Evolutionary conservation across 2,113 vertebrate genomes (phyloP).

Genomic region (Hemibagrus wyckioides): DNA sequence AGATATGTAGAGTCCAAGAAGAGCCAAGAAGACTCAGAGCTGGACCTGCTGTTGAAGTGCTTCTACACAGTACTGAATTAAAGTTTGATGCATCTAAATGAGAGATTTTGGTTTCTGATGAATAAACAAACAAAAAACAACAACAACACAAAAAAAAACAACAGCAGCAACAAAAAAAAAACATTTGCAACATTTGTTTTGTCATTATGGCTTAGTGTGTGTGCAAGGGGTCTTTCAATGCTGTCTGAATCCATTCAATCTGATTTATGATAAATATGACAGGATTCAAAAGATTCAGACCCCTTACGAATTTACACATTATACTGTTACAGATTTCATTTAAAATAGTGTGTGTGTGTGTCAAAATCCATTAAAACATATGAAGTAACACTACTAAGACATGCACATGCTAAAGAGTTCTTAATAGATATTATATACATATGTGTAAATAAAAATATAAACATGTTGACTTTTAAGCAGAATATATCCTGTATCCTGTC

Average conservation of each 20-base stretch:
- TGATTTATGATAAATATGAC: not conserved
- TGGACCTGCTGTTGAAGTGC: not conserved
- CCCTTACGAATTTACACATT: not conserved
- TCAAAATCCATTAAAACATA: not conserved
- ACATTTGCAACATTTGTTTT: no score
- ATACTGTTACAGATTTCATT: not conserved
- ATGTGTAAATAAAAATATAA: not conserved
- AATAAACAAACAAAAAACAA: no score
- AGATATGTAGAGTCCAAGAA: no score
- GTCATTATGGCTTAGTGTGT: constrained; percentile 49
- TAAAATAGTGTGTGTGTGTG: not conserved
- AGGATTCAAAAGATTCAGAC: not conserved
- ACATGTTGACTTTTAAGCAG: not conserved
- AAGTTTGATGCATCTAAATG: not conserved
- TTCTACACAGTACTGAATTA: not conserved
- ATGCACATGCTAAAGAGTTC: constrained; percentile 74
- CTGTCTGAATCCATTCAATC: not conserved
- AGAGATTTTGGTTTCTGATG: not conserved
- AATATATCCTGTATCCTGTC: not conserved
- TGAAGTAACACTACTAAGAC: constrained; percentile 67
- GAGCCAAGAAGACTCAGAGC: not conserved
- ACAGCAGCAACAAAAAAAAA: no score
- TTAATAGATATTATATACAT: constrained; percentile 66
- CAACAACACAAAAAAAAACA: no score
- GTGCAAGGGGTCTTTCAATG: not conserved